Conservation (phyloP, 2,888 invertebrate species). For the Patella pellucida region DNA sequence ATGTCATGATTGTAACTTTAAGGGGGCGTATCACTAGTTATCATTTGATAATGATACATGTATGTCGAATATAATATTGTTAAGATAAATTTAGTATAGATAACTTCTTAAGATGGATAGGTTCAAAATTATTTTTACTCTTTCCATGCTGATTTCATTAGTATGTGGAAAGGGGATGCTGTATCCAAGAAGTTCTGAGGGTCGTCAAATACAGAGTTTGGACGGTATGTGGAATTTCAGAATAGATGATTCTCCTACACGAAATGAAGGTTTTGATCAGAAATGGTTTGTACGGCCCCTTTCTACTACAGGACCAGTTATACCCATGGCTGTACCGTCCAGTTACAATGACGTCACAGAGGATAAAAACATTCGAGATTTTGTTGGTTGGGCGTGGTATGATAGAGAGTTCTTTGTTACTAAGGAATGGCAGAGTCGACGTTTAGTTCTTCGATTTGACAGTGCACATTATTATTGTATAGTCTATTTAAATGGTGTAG, state of each 20-base stretch:
- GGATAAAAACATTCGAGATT: conserved; percentile 84
- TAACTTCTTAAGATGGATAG: too few relatives aligned
- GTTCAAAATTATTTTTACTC: too few relatives aligned
- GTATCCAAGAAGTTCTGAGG: conserved; percentile 85
- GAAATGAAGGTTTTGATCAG: conserved; percentile 81
- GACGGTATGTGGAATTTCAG: conserved; percentile 95
- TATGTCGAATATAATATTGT: too few relatives aligned
- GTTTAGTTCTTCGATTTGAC: conserved; percentile 89
- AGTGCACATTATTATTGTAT: conserved; percentile 92
- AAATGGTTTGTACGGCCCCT: conserved; percentile 84
- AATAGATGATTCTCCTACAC: conserved; percentile 79
- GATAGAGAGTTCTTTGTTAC: conserved; percentile 87
- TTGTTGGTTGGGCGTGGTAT: conserved; percentile 97
- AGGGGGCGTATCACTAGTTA: too few relatives aligned
- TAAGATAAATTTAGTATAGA: too few relatives aligned
- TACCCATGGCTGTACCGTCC: conserved; percentile 94
- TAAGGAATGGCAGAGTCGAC: conserved; percentile 77
- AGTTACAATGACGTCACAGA: conserved; percentile 93
- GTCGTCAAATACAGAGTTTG: conserved; percentile 82
- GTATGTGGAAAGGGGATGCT: conserved; percentile 71
- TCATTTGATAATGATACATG: too few relatives aligned
- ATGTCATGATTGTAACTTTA: too few relatives aligned
- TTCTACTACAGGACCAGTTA: conserved; percentile 73
- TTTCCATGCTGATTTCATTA: too few relatives aligned
- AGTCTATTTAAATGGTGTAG: conserved; percentile 91